Evolutionary conservation across 2,797 vertebrate species (phyloP).

Genomic region (Carcharodon carcharias): DNA sequence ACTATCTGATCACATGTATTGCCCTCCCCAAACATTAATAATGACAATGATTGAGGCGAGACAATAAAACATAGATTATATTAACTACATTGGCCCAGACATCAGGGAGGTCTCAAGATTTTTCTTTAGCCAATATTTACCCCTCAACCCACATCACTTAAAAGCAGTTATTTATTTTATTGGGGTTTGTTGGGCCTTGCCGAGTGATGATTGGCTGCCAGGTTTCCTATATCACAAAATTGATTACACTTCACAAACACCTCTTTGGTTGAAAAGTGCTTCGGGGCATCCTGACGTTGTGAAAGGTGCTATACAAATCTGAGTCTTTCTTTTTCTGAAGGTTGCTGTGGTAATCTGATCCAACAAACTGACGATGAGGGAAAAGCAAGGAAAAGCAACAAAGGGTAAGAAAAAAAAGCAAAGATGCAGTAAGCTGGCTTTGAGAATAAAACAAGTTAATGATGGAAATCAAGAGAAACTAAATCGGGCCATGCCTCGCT

Average conservation of each 20-base stretch:
- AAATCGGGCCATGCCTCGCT: no score
- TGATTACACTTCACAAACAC: background rate
- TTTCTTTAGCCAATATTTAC: background rate
- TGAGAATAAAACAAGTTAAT: no score
- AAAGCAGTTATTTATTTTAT: background rate
- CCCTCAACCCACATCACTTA: background rate
- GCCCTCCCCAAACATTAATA: background rate
- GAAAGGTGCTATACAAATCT: background rate
- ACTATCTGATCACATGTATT: background rate
- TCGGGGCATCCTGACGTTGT: background rate
- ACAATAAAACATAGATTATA: background rate
- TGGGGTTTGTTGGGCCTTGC: background rate
- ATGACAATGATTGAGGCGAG: background rate
- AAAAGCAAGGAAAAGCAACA: no score
- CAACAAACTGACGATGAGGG: no score
- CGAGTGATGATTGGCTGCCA: background rate
- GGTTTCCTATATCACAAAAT: background rate
- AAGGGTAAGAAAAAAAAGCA: no score
- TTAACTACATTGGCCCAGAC: background rate
- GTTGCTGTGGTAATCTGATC: background rate
- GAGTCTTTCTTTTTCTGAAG: background rate
- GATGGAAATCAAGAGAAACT: no score
- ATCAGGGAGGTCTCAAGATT: background rate
- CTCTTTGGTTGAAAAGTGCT: background rate
- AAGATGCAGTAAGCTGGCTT: no score